phyloP scores from a whole-genome alignment of 1,140 invertebrate genomes.

The Orchestia grillus region DNA sequence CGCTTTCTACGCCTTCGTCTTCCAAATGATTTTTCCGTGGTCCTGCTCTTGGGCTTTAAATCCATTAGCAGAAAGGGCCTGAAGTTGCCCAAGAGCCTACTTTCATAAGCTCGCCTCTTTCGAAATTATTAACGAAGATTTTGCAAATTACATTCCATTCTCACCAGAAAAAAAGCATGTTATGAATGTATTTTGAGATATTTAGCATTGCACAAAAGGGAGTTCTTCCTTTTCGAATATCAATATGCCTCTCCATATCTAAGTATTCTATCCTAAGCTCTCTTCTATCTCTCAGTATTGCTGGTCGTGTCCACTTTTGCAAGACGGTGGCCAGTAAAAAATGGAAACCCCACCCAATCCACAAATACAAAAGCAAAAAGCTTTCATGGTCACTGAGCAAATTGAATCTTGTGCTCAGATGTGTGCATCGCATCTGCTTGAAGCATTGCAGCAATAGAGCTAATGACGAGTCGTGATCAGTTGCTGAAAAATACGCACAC shows the following conservation, averaged over 20 bases:
- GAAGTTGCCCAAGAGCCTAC: neutral
- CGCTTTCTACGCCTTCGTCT: neutral
- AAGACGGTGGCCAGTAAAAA: neutral
- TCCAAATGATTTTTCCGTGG: constrained; percentile 24
- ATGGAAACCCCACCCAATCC: neutral
- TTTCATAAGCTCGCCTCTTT: neutral
- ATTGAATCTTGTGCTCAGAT: neutral
- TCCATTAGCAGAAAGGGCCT: neutral
- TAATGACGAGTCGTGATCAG: constrained; percentile 25
- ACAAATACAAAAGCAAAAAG: neutral
- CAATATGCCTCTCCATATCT: neutral
- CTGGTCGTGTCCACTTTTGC: neutral
- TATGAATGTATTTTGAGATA: no score
- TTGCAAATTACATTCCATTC: neutral
- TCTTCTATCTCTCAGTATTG: neutral
- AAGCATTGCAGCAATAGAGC: neutral
- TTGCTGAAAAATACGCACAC: neutral
- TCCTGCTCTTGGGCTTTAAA: neutral
- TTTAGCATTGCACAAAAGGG: neutral
- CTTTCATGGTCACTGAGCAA: neutral
- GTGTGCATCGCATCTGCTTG: neutral
- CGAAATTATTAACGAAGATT: neutral
- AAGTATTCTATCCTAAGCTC: neutral
- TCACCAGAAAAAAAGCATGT: neutral
- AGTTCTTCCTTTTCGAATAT: neutral